Conservation (phyloP, 2,797 vertebrate species). For the Chloroceryle inda region DNA sequence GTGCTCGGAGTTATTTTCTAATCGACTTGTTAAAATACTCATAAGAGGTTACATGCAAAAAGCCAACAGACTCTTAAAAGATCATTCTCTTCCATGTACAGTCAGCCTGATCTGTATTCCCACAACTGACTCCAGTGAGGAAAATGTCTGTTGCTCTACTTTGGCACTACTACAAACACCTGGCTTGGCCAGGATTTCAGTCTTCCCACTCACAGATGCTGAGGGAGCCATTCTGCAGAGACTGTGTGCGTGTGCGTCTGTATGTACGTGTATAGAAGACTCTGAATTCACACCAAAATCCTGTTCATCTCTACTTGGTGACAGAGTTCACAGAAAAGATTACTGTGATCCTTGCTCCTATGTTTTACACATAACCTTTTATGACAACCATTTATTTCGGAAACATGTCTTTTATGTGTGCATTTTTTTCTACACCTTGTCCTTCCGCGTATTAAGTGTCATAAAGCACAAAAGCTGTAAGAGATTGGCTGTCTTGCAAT, state of each 20-base stretch:
- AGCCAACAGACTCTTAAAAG: not conserved
- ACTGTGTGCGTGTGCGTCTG: not conserved
- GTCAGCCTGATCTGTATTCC: constrained; percentile 24
- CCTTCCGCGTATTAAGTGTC: not conserved
- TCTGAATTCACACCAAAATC: not conserved
- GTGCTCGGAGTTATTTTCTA: not conserved
- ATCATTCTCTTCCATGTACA: not conserved
- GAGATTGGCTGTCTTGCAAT: not conserved
- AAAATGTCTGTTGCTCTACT: constrained; percentile 37
- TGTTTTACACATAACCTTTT: not conserved
- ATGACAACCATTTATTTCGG: not conserved
- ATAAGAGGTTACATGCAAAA: constrained; percentile 11
- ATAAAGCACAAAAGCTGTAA: not conserved
- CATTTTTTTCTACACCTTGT: not conserved
- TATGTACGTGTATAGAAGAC: not conserved
- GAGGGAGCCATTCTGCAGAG: not conserved
- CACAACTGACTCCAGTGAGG: constrained; percentile 18
- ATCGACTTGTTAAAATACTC: not conserved
- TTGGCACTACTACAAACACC: constrained; percentile 68
- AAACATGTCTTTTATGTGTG: not conserved
- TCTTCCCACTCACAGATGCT: constrained; percentile 16
- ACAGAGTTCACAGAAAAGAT: not conserved
- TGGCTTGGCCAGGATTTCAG: constrained; percentile 43
- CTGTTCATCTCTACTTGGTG: not conserved
- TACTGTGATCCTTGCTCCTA: not conserved